phyloP scores from a whole-genome alignment of 2,113 vertebrate species.

The Oceanodroma tethys region DNA sequence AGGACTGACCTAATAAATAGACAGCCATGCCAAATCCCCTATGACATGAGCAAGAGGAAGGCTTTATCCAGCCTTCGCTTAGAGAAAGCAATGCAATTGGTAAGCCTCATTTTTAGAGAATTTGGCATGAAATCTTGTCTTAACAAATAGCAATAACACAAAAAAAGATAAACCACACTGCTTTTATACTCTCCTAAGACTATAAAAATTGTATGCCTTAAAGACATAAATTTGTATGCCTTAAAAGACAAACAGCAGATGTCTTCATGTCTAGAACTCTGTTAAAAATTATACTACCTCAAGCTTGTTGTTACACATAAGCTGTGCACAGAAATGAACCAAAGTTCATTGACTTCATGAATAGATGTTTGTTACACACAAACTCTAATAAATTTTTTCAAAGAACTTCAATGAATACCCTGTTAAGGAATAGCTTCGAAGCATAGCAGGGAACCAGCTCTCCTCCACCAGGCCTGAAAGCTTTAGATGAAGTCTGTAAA shows the following conservation, averaged over 20 bases:
- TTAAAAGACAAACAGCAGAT: not conserved
- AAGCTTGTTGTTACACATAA: not conserved
- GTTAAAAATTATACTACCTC: not conserved
- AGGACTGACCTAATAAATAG: not conserved
- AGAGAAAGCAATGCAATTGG: not conserved
- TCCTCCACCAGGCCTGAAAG: not conserved
- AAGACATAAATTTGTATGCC: not conserved
- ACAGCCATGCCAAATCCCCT: not conserved
- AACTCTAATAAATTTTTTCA: not conserved
- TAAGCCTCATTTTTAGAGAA: not conserved
- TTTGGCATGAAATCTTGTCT: not conserved
- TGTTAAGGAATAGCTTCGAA: not conserved
- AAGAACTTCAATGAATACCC: not conserved
- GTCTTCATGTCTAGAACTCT: not conserved
- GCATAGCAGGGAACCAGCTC: not conserved
- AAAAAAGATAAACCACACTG: not conserved
- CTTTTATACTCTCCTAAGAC: not conserved
- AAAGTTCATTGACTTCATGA: not conserved
- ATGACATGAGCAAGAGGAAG: not conserved
- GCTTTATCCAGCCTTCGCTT: not conserved
- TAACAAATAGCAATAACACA: not conserved
- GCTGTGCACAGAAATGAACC: not conserved
- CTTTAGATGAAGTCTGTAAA: not conserved
- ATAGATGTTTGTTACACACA: not conserved
- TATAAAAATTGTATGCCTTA: not conserved